Conservation (phyloP, 2,113 vertebrate genomes). For the Pangasianodon hypophthalmus region DNA sequence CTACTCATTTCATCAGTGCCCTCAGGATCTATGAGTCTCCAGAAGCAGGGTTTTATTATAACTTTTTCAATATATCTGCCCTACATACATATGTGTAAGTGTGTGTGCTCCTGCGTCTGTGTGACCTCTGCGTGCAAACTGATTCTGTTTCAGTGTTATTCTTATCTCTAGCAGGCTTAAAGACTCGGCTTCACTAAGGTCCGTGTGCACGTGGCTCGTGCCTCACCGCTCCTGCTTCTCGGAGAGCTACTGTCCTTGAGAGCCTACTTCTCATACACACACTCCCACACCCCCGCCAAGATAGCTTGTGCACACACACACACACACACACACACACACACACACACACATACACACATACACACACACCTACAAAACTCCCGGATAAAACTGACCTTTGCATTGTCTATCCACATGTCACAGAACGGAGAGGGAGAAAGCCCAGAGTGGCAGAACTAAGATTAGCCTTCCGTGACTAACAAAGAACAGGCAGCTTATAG, state of each 20-base stretch:
- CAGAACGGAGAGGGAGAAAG: constrained; percentile 9
- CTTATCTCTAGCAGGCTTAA: constrained; percentile 47
- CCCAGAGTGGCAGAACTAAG: constrained; percentile 45
- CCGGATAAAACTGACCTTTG: constrained; percentile 50
- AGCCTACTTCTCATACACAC: constrained; percentile 14
- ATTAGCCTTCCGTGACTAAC: constrained; percentile 35
- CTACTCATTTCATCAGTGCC: neutral
- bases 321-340: constrained; percentile 10
- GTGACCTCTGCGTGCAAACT: neutral
- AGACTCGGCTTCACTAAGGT: constrained; percentile 57
- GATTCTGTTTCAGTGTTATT: neutral
- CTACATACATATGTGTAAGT: neutral
- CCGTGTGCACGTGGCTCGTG: constrained; percentile 48
- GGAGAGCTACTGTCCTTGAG: constrained; percentile 58
- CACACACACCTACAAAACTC: neutral
- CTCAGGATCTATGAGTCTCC: neutral
- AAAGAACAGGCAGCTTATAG: constrained; percentile 44
- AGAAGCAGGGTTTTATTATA: neutral
- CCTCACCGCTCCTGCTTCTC: constrained; percentile 37
- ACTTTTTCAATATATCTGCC: neutral
- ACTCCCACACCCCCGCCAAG: neutral
- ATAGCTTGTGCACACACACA: neutral
- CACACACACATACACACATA: constrained; percentile 9
- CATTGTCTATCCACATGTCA: constrained; percentile 26
- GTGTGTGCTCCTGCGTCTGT: neutral